Evolutionary conservation across 2,888 invertebrate species (phyloP).

Genomic region (Sesamia inferens): DNA sequence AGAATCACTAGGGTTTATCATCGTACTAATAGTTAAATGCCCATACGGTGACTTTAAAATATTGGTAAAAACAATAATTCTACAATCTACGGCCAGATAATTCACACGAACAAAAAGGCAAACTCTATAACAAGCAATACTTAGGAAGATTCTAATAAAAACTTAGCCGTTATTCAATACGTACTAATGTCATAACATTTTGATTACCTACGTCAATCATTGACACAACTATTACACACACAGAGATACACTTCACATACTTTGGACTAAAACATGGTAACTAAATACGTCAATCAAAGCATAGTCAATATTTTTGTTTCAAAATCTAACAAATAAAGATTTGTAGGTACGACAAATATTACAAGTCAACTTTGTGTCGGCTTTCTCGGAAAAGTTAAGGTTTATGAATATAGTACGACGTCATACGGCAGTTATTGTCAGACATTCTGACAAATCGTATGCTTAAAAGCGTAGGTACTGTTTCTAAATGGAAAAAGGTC

Average conservation of each 20-base stretch:
- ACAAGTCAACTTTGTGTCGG: neutral
- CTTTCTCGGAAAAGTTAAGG: constrained; percentile 33
- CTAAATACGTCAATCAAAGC: constrained; percentile 19
- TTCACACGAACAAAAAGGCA: neutral
- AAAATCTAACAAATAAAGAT: constrained; percentile 18
- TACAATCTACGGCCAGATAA: neutral
- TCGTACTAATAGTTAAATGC: neutral
- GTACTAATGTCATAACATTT: constrained; percentile 10
- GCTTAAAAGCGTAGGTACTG: constrained; percentile 3
- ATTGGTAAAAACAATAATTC: neutral
- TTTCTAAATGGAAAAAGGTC: constrained; percentile 10
- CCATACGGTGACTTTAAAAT: neutral
- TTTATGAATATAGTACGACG: constrained; percentile 8
- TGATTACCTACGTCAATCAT: constrained; percentile 36
- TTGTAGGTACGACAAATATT: constrained; percentile 5
- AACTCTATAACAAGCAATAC: constrained; percentile 6
- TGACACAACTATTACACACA: constrained; percentile 1
- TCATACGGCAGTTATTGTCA: neutral
- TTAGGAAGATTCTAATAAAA: constrained; percentile 29
- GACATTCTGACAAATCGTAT: constrained; percentile 27
- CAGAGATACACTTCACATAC: neutral
- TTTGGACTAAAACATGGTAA: constrained; percentile 17
- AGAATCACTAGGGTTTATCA: neutral
- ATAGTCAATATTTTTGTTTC: constrained; percentile 21
- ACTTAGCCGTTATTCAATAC: constrained; percentile 23